Evolutionary conservation across 1,140 invertebrate genomes (phyloP).

Genomic region (Zaprionus tsacasi): DNA sequence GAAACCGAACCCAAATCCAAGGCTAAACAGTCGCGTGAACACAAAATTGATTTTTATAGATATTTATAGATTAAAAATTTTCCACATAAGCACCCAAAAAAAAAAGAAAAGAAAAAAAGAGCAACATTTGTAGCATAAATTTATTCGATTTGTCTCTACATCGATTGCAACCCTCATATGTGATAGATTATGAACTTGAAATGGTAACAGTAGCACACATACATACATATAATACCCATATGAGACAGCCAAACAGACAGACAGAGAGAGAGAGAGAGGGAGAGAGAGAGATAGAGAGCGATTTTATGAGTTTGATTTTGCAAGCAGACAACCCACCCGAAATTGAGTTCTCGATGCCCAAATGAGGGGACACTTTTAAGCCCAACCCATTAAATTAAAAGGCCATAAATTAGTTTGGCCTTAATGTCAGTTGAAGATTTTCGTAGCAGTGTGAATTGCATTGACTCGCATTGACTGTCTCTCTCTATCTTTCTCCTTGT

Average conservation of each 20-base stretch:
- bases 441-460: slow-evolving; percentile 73
- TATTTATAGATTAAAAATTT: slow-evolving; percentile 82
- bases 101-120: slow-evolving; percentile 33
- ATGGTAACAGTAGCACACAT: slow-evolving; percentile 67
- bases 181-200: slow-evolving; percentile 77
- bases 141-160: slow-evolving; percentile 59
- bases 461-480: slow-evolving; percentile 53
- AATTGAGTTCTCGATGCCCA: slow-evolving; percentile 52
- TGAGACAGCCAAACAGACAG: neutral
- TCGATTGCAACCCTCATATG: slow-evolving; percentile 70
- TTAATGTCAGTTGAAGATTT: slow-evolving; percentile 77
- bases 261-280: slow-evolving; percentile 1
- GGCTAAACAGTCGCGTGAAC: slow-evolving; percentile 73
- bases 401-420: slow-evolving; percentile 78
- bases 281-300: slow-evolving; percentile 1
- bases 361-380: slow-evolving; percentile 64
- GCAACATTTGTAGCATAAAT: slow-evolving; percentile 68
- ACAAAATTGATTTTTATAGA: slow-evolving; percentile 83
- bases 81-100: slow-evolving; percentile 73
- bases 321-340: slow-evolving; percentile 49
- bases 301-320: slow-evolving; percentile 49
- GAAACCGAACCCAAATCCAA: slow-evolving; percentile 46
- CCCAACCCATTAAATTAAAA: slow-evolving; percentile 83
- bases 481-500: neutral
- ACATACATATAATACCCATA: slow-evolving; percentile 42